These are phyloP conservation scores for Phallusia fumigata DNA, from an alignment of 23 tunicate species.

Conservation along the genomic window DNA sequence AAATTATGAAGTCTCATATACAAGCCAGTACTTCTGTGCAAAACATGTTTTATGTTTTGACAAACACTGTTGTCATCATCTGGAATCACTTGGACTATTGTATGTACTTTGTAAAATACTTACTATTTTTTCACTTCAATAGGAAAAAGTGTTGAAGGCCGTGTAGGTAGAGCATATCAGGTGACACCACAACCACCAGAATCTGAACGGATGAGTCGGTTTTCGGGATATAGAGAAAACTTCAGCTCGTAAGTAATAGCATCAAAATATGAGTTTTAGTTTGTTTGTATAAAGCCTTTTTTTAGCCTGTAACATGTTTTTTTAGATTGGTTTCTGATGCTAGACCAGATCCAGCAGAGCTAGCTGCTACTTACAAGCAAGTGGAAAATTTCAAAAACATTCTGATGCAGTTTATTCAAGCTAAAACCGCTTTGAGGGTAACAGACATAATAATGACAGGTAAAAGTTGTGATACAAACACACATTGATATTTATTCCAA, in stretches of 20 bases:
- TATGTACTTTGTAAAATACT: neutral
- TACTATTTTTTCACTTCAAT: neutral
- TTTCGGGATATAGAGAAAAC: slow-evolving; percentile 48
- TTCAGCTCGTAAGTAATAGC: slow-evolving; percentile 62
- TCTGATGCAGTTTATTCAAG: slow-evolving; percentile 43
- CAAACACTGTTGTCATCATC: too few relatives aligned
- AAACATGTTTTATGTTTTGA: too few relatives aligned
- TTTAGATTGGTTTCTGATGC: slow-evolving; percentile 66
- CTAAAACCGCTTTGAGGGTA: slow-evolving; percentile 46
- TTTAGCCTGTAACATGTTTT: neutral
- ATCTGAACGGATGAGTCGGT: slow-evolving; percentile 23
- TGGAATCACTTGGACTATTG: too few relatives aligned
- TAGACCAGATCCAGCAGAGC: slow-evolving; percentile 43
- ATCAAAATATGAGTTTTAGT: too few relatives aligned
- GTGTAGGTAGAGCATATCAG: slow-evolving; percentile 47
- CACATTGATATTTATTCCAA: too few relatives aligned
- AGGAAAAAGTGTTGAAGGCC: slow-evolving; percentile 30
- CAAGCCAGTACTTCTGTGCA: too few relatives aligned
- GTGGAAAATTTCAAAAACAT: slow-evolving; percentile 44
- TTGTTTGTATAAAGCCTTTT: neutral
- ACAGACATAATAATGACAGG: slow-evolving; percentile 62
- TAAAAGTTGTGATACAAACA: neutral
- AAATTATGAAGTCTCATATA: too few relatives aligned
- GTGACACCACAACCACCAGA: slow-evolving; percentile 24
- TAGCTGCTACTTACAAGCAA: slow-evolving; percentile 31